These are phyloP conservation scores for Parazoanthus swiftii DNA, from an alignment of 92 coral and sea anemone species.

Conservation along the genomic window DNA sequence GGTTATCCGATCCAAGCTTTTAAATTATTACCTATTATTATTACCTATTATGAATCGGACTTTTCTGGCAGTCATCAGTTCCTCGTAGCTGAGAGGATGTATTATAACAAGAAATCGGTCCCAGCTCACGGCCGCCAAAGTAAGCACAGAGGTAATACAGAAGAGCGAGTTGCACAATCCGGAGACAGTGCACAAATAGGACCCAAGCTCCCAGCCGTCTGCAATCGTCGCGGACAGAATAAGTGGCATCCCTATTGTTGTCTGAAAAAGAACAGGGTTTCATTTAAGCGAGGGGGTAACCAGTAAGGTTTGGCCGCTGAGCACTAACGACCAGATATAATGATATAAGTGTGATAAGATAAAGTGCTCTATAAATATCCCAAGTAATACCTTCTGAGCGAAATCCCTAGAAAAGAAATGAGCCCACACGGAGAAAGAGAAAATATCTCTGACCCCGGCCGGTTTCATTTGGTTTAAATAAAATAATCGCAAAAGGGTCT, in stretches of 20 bases:
- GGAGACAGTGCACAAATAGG: conserved; percentile 40
- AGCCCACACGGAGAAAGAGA: too few relatives aligned
- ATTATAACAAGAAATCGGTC: conserved; percentile 58
- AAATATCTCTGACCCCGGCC: too few relatives aligned
- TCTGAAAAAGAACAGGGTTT: conserved; percentile 31
- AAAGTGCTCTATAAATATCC: too few relatives aligned
- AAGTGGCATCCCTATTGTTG: conserved; percentile 56
- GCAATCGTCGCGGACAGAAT: conserved; percentile 50
- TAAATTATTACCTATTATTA: not conserved
- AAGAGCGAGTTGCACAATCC: conserved; percentile 61
- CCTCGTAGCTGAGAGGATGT: conserved; percentile 43
- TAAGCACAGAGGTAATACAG: conserved; percentile 56
- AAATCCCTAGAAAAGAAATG: too few relatives aligned
- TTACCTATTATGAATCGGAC: conserved; percentile 35
- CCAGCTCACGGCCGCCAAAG: conserved; percentile 56
- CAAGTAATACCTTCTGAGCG: too few relatives aligned
- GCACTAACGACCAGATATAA: too few relatives aligned
- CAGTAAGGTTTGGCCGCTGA: too few relatives aligned
- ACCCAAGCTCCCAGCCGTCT: conserved; percentile 52
- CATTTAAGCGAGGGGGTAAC: too few relatives aligned
- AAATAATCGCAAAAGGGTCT: too few relatives aligned
- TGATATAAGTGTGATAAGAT: too few relatives aligned
- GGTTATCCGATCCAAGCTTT: too few relatives aligned
- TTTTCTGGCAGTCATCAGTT: conserved; percentile 36
- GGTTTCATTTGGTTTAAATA: too few relatives aligned